phyloP scores from a whole-genome alignment of 53 echinoderm and acorn worm genomes.

The Crossaster papposus region DNA sequence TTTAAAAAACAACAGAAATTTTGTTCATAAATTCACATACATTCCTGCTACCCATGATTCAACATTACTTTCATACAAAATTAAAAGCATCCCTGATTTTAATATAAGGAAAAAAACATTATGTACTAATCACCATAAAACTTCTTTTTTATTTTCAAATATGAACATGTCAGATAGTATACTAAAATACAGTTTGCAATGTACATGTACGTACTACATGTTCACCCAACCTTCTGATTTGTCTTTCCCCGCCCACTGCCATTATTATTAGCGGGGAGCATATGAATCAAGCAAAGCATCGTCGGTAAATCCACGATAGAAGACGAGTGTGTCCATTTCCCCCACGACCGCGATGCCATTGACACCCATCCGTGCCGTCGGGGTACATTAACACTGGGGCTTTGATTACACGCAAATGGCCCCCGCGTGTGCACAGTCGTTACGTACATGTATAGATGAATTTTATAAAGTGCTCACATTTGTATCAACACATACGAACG shows the following conservation, averaged over 20 bases:
- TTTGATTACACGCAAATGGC: conserved; percentile 1
- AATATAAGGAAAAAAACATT: not conserved
- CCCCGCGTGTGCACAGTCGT: not conserved
- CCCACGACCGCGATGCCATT: conserved; percentile 26
- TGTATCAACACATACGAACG: too few relatives aligned
- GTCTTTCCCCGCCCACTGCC: not conserved
- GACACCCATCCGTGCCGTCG: conserved; percentile 21
- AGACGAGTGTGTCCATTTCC: not conserved
- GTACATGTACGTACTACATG: too few relatives aligned
- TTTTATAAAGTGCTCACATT: not conserved
- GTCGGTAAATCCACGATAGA: not conserved
- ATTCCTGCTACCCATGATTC: too few relatives aligned
- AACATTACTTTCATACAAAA: not conserved
- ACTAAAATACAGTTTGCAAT: not conserved
- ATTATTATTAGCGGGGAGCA: not conserved
- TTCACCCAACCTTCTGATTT: not conserved
- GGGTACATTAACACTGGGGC: conserved; percentile 19
- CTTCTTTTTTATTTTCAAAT: too few relatives aligned
- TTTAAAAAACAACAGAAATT: too few relatives aligned
- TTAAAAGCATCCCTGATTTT: not conserved
- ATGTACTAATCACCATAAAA: too few relatives aligned
- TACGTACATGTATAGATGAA: not conserved
- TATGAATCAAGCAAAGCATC: not conserved
- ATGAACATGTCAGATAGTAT: too few relatives aligned
- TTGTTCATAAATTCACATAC: too few relatives aligned